These are phyloP conservation scores for Notocelia uddmanniana DNA, from an alignment of 2,888 invertebrate species.

Conservation along the genomic window DNA sequence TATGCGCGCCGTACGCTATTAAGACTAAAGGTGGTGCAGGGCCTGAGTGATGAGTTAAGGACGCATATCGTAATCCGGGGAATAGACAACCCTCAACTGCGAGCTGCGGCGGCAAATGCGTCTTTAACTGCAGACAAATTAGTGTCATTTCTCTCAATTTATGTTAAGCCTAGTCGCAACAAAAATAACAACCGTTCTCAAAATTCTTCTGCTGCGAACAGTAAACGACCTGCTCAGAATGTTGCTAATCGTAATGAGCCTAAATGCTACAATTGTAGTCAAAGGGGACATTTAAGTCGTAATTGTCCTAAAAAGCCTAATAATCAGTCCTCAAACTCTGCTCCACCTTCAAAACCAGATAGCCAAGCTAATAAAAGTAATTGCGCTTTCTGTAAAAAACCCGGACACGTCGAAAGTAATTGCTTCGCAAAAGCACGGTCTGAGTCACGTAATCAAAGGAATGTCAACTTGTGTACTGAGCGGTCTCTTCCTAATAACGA, in stretches of 20 bases:
- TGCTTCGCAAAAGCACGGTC: constrained; percentile 12
- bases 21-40: constrained; percentile 15
- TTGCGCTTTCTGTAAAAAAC: neutral
- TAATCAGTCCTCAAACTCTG: constrained; percentile 3
- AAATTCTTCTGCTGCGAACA: neutral
- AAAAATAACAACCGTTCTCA: neutral
- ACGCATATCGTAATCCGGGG: constrained; percentile 30
- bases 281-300: constrained; percentile 9
- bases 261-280: constrained; percentile 3
- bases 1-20: constrained; percentile 45
- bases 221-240: neutral
- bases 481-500: constrained; percentile 29
- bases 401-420: neutral
- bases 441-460: constrained; percentile 38
- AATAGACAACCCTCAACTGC: constrained; percentile 27
- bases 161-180: constrained; percentile 6
- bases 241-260: neutral
- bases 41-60: constrained; percentile 22
- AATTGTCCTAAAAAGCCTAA: neutral
- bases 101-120: constrained; percentile 24
- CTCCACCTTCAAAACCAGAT: neutral
- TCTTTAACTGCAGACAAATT: constrained; percentile 6
- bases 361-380: neutral
- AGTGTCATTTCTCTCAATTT: constrained; percentile 12
- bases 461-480: constrained; percentile 42